Evolutionary conservation across 30 jellyfish, hydroid and myxozoan species (phyloP).

Genomic region (Sanderia malayensis): DNA sequence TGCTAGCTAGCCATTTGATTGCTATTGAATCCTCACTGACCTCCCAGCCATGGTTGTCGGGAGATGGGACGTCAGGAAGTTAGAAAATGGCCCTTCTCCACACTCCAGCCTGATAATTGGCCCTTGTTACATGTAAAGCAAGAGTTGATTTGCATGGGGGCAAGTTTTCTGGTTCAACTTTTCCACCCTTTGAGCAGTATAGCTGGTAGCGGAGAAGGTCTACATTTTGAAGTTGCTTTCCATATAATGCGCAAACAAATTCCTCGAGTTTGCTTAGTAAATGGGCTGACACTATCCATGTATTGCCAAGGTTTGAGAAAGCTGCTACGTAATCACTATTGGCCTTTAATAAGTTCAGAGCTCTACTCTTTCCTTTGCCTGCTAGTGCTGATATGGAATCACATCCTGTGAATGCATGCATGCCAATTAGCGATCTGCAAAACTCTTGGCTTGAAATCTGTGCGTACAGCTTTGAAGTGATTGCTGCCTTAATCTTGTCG

Average conservation of each 20-base stretch:
- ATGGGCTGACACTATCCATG: slow-evolving; percentile 13
- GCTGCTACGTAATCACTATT: slow-evolving; percentile 11
- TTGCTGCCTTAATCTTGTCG: slow-evolving; percentile 5
- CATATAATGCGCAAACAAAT: slow-evolving; percentile 35
- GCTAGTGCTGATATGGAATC: slow-evolving; percentile 33
- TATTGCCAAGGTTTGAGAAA: neutral
- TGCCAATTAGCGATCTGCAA: slow-evolving; percentile 14
- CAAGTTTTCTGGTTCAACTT: neutral
- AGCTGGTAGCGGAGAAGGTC: slow-evolving; percentile 27
- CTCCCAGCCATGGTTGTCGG: neutral
- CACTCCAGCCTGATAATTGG: neutral
- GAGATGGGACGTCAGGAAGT: neutral
- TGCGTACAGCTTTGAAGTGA: neutral
- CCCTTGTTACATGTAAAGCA: neutral
- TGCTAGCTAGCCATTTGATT: neutral
- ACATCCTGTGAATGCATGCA: slow-evolving; percentile 38
- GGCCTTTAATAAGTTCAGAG: neutral
- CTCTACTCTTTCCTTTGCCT: slow-evolving; percentile 36
- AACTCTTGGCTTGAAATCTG: slow-evolving; percentile 13
- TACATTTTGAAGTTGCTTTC: slow-evolving; percentile 9
- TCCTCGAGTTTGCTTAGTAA: slow-evolving; percentile 23
- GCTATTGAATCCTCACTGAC: neutral
- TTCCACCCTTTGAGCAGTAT: neutral
- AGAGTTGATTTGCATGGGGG: neutral
- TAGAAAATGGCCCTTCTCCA: neutral